phyloP scores from a whole-genome alignment of 2,888 invertebrate genomes.

The Folsomia candida region DNA sequence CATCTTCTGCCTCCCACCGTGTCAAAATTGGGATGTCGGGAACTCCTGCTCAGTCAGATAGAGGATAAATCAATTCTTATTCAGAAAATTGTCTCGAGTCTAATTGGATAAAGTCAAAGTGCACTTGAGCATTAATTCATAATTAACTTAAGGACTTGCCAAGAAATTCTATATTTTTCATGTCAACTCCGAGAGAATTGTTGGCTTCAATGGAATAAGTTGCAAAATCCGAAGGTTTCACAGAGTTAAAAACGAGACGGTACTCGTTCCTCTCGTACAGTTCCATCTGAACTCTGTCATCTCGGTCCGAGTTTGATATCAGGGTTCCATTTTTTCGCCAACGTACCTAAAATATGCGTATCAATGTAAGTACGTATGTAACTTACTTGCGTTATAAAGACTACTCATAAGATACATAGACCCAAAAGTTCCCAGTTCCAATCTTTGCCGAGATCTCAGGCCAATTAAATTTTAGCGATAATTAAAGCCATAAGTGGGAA shows the following conservation, averaged over 20 bases:
- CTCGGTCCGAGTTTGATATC: slow-evolving; percentile 52
- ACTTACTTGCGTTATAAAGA: too few relatives aligned
- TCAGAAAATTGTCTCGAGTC: not conserved
- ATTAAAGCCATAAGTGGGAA: too few relatives aligned
- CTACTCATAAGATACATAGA: too few relatives aligned
- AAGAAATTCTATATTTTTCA: slow-evolving; percentile 69
- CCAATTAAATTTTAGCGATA: too few relatives aligned
- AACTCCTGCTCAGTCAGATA: slow-evolving; percentile 57
- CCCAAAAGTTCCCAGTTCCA: too few relatives aligned
- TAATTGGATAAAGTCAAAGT: too few relatives aligned
- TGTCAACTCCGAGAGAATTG: slow-evolving; percentile 69
- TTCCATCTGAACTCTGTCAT: slow-evolving; percentile 59
- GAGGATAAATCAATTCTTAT: not conserved
- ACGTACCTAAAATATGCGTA: slow-evolving; percentile 32
- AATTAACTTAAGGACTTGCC: slow-evolving; percentile 55
- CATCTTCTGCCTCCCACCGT: slow-evolving; percentile 42
- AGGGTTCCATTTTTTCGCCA: slow-evolving; percentile 41
- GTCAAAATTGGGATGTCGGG: slow-evolving; percentile 70
- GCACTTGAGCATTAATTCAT: not conserved
- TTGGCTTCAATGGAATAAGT: slow-evolving; percentile 75
- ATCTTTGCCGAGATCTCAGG: too few relatives aligned
- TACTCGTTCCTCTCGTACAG: slow-evolving; percentile 61
- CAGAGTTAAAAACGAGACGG: slow-evolving; percentile 67
- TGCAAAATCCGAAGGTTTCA: slow-evolving; percentile 69
- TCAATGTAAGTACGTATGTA: not conserved